Percentiles rank a stretch among this genome's conserved stretches.
Evolutionary conservation across 2,113 vertebrate genomes (phyloP).

Genomic region (Actenoides hombroni): DNA sequence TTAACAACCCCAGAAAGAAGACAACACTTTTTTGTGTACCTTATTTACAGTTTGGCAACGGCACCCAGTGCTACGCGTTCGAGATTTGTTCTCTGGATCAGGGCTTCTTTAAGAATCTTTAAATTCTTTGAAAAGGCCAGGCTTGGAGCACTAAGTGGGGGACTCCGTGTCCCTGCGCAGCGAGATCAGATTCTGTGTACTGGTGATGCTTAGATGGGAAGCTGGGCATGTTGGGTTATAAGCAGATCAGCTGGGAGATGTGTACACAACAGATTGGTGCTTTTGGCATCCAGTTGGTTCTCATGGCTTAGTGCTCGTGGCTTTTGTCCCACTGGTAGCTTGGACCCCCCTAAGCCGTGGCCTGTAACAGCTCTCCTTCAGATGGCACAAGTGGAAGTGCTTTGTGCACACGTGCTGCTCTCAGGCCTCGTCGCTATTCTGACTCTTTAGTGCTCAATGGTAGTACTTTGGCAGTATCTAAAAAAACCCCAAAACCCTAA

Average conservation of each 20-base stretch:
- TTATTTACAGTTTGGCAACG: neutral
- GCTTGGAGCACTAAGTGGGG: neutral
- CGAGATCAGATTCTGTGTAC: neutral
- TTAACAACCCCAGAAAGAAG: neutral
- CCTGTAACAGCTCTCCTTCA: neutral
- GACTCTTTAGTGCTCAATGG: neutral
- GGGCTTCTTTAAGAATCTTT: neutral
- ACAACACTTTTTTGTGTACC: neutral
- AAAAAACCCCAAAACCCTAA: neutral
- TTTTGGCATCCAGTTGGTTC: neutral
- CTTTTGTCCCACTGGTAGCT: neutral
- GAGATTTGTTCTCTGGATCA: neutral
- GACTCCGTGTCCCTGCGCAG: neutral
- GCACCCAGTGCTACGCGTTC: neutral
- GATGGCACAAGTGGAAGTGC: neutral
- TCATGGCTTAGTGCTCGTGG: neutral
- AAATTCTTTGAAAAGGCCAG: neutral
- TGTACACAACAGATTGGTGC: neutral
- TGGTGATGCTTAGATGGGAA: neutral
- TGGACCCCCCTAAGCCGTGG: neutral
- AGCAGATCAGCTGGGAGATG: neutral
- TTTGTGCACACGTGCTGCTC: neutral
- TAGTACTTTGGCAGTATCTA: neutral
- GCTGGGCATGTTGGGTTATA: neutral
- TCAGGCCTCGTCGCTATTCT: neutral